Evolutionary conservation across 2,888 invertebrate genomes (phyloP).

Genomic region (Xanthorhoe spadicearia): DNA sequence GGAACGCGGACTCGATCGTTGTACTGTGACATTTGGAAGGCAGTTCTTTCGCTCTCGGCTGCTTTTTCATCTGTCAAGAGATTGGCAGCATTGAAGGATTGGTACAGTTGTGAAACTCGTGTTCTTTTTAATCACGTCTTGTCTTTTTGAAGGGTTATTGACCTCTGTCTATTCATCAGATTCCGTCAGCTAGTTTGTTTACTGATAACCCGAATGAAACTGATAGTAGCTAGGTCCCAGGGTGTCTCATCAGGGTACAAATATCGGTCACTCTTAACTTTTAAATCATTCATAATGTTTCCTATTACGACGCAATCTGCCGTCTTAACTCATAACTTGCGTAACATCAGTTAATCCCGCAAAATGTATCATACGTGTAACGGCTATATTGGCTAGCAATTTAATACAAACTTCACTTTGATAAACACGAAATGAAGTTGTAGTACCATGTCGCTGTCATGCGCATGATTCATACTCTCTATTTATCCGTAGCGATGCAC

Average conservation of each 20-base stretch:
- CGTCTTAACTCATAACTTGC: too few relatives aligned
- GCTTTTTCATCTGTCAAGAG: slow-evolving; percentile 48
- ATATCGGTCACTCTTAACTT: too few relatives aligned
- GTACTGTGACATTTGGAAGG: slow-evolving; percentile 73
- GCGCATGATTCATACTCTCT: slow-evolving; percentile 56
- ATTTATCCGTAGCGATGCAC: slow-evolving; percentile 47
- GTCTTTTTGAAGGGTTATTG: slow-evolving; percentile 2
- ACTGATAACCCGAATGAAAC: background rate
- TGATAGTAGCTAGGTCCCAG: too few relatives aligned
- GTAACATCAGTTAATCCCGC: background rate
- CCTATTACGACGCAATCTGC: background rate
- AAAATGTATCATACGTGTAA: background rate
- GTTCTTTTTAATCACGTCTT: slow-evolving; percentile 7
- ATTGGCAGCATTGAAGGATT: slow-evolving; percentile 55
- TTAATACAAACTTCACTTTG: background rate
- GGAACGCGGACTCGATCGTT: slow-evolving; percentile 69
- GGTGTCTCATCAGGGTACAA: too few relatives aligned
- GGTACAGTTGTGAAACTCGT: slow-evolving; percentile 38
- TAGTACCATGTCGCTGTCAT: slow-evolving; percentile 17
- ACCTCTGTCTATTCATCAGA: background rate
- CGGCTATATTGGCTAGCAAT: background rate
- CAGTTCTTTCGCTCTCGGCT: slow-evolving; percentile 56
- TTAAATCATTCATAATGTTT: background rate
- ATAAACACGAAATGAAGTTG: background rate
- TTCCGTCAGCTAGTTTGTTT: background rate